Percentiles rank a stretch among this genome's conserved stretches.
phyloP scores from a whole-genome alignment of 30 jellyfish, hydroid and myxozoan genomes.

The Hydra vulgaris region DNA sequence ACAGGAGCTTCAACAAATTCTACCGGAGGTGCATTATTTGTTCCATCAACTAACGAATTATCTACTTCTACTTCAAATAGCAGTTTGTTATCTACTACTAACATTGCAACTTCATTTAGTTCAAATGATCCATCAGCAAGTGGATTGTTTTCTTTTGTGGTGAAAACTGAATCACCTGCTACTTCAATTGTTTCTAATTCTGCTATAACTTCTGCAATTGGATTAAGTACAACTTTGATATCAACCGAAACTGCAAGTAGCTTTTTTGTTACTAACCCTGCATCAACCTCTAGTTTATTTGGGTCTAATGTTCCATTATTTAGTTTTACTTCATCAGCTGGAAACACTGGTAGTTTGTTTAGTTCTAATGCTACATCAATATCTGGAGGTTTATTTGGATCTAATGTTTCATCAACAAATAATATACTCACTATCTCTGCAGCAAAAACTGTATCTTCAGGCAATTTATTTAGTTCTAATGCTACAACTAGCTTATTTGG shows the following conservation, averaged over 20 bases:
- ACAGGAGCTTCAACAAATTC: no score
- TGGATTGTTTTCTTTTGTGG: background rate
- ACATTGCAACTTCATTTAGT: background rate
- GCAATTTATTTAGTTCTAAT: constrained; percentile 13
- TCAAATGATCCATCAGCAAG: background rate
- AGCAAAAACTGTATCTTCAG: constrained; percentile 12
- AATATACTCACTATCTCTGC: constrained; percentile 4
- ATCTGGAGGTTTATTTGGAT: constrained; percentile 24
- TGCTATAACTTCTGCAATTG: constrained; percentile 3
- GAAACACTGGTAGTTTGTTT: constrained; percentile 15
- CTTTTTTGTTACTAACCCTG: background rate
- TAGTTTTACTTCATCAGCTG: constrained; percentile 12
- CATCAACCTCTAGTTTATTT: no score
- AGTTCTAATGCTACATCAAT: constrained; percentile 17
- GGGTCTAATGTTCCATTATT: background rate
- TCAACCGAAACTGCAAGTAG: background rate
- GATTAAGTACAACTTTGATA: constrained; percentile 7
- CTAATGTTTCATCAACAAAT: constrained; percentile 20
- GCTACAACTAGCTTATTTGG: constrained; percentile 18
- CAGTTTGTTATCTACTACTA: constrained; percentile 2
- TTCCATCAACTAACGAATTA: background rate
- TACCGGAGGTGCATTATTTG: constrained; percentile 25
- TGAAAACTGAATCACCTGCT: no score
- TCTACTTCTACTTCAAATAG: constrained; percentile 7
- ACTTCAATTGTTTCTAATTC: no score